Evolutionary conservation across 2,797 vertebrate species (phyloP).

Genomic region (Muraenolepis orangiensis): DNA sequence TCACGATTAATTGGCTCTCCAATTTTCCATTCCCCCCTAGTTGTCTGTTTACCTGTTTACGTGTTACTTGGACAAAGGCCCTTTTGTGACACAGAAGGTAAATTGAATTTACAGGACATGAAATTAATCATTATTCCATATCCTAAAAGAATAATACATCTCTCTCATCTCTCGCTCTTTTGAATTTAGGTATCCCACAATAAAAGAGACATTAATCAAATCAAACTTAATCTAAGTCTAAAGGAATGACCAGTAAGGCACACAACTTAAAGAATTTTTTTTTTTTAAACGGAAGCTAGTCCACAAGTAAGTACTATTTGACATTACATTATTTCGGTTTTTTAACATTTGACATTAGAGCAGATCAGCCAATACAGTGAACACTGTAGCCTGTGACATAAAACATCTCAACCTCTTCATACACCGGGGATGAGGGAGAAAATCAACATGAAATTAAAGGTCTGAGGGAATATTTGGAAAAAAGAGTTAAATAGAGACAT

Average conservation of each 20-base stretch:
- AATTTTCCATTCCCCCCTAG: not conserved
- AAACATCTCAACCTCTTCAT: not conserved
- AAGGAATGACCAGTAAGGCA: not conserved
- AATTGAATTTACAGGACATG: not conserved
- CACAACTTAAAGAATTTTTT: not conserved
- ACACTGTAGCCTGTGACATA: no score
- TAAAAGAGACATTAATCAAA: no score
- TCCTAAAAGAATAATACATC: not conserved
- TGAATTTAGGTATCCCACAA: no score
- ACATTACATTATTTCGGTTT: no score
- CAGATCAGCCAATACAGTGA: no score
- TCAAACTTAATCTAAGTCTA: no score
- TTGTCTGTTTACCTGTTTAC: not conserved
- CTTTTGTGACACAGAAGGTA: not conserved
- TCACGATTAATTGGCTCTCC: not conserved
- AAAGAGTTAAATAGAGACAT: slow-evolving; percentile 7
- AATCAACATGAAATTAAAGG: no score
- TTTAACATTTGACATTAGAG: no score
- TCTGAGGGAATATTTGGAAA: not conserved
- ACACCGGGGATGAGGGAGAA: not conserved
- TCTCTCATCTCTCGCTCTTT: no score
- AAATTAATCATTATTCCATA: not conserved
- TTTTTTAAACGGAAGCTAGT: not conserved
- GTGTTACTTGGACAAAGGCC: not conserved
- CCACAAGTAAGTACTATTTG: no score